These are phyloP conservation scores for Psilopogon haemacephalus DNA, from an alignment of 2,113 vertebrate species.

Conservation along the genomic window DNA sequence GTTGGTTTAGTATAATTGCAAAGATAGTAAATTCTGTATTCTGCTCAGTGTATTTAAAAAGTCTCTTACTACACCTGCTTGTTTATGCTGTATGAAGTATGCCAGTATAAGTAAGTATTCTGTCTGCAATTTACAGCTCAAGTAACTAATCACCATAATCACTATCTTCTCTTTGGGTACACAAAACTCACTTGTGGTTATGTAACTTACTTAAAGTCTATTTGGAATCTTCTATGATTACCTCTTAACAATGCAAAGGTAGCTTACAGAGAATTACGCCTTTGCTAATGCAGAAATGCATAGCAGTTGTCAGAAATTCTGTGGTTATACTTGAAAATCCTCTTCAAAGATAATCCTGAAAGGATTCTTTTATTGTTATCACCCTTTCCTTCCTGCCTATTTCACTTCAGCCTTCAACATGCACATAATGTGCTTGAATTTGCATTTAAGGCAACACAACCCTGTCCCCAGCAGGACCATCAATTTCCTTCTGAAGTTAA, in stretches of 20 bases:
- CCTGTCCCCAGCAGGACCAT: not conserved
- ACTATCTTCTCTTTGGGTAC: not conserved
- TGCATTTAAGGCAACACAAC: not conserved
- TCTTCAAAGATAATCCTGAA: not conserved
- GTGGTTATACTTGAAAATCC: not conserved
- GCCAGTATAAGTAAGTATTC: not conserved
- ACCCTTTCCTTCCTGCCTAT: not conserved
- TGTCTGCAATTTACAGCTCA: constrained; percentile 25
- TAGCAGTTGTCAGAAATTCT: not conserved
- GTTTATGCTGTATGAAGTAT: not conserved
- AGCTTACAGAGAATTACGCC: not conserved
- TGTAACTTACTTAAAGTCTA: constrained; percentile 13
- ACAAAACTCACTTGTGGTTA: constrained; percentile 28
- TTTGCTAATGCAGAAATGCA: not conserved
- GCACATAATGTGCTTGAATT: not conserved
- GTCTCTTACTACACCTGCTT: not conserved
- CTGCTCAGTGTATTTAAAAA: not conserved
- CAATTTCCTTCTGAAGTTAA: not conserved
- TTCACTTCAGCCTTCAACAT: not conserved
- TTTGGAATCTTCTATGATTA: not conserved
- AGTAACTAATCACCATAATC: constrained; percentile 11
- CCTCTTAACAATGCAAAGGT: not conserved
- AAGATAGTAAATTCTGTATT: not conserved
- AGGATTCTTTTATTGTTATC: not conserved
- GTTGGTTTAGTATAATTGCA: not conserved